Evolutionary conservation across 2,888 invertebrate genomes (phyloP), one percentile per base, ranked within the genome.

Genomic region (Ditula angustiorana): DNA sequence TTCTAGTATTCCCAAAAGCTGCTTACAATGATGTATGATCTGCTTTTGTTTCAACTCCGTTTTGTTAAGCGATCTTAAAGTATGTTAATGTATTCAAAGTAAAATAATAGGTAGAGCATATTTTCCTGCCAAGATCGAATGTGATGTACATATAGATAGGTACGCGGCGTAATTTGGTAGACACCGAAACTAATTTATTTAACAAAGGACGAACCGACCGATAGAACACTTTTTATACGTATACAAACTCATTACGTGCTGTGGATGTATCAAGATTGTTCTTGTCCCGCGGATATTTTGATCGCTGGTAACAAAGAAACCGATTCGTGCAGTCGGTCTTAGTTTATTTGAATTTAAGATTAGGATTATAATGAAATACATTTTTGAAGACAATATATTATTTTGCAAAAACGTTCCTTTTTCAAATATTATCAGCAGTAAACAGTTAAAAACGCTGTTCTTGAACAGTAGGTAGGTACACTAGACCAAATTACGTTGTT

Each of bases 151-250:
- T 90, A 87, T 87, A 90, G 87, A 90, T 90, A 91, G 88, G 87
- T 88, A 81, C 63, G 84, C 87, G 83, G 93, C 93, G 93, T 93
- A 93, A 93, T 93, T 92, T 93, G 92, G 93, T 93, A 93, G 93
- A 93, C 90, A 93, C 93, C 93, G 93, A 92, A 92, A 88, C 93
- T 92, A 93, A 93, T 93, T 93, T 93, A 92, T 91, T 92, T 92
- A 90, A 93, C 93, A 93, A 93, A 93, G 91, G 90, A 87, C 84
- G 82, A 87, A 78, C 88, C 89, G 88, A 86, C 87, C 84, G 90
- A 90, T 90, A 91, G 86, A 88, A 76, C 85, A 85, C 81, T 92
- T 92, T 92, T 92, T 92, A 87, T 90, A 76, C 77, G 81, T 88
- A 83, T 88, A 90, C 88, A 90, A 90, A 90, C 82, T 90, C 83